phyloP scores from a whole-genome alignment of 1,140 invertebrate species.

The Rhyzopertha dominica region DNA sequence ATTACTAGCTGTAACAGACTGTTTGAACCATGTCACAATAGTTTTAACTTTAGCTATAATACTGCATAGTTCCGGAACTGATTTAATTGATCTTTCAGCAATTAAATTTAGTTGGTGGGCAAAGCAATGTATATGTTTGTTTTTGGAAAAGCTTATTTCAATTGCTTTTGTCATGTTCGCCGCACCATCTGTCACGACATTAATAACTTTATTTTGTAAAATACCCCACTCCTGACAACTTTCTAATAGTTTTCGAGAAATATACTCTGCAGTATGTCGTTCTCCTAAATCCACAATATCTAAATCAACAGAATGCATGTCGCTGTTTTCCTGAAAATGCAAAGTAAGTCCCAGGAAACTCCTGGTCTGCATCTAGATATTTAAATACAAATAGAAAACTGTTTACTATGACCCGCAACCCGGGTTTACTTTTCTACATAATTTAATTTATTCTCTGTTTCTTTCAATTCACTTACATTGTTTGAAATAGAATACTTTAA shows the following conservation, averaged over 20 bases:
- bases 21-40: conserved; percentile 37
- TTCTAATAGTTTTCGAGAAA: no score
- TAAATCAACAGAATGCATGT: no score
- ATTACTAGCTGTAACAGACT: conserved; percentile 22
- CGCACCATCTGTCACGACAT: conserved; percentile 37
- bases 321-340: conserved; percentile 20
- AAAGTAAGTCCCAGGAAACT: conserved; percentile 33
- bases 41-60: conserved; percentile 34
- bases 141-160: conserved; percentile 31
- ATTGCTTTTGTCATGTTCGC: conserved; percentile 37
- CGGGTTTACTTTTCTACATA: no score
- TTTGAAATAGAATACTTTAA: no score
- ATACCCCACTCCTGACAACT: no score
- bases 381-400: no score
- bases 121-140: conserved; percentile 6
- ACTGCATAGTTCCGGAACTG: conserved; percentile 20
- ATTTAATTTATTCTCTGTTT: no score
- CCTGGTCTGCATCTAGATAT: conserved; percentile 19
- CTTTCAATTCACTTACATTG: no score
- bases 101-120: conserved; percentile 7
- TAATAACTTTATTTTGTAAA: conserved; percentile 29
- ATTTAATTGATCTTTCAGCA: conserved; percentile 27
- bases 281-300: no score
- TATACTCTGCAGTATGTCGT: no score
- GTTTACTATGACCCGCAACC: no score